Evolutionary conservation across 2,888 invertebrate genomes (phyloP), one percentile per base, ranked within the genome.

Genomic region (Pollenia labialis): DNA sequence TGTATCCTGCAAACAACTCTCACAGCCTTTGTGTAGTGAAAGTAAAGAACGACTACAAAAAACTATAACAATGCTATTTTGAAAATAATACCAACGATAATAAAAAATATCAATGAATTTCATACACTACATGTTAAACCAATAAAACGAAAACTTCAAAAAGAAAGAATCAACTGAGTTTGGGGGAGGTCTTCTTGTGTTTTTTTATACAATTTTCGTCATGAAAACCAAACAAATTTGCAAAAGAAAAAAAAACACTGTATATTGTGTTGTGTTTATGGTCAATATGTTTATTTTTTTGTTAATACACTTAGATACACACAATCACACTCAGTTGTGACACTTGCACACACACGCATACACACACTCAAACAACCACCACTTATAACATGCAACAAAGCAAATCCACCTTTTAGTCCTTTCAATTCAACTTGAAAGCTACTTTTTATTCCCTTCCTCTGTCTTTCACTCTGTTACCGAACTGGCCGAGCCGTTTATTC

Each of bases 211-310:
- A 23, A 9, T 71, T 66, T 77, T 79, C 62, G 48, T 76, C 75
- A 76, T 84, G 60, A 77, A 81, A 72, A 68, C 56, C 72, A 62
- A 81, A 87, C 81, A 87, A 81, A 84, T 81, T 77, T 81, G 68
- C 52, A 62, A 69, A 46, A 16, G 18, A 71, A 85, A 77, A 69
- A 72, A n/a, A 9, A 23, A 8, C 75, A 8, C 48, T 75, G 68
- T 75, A 60, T 80, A 75, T 81, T 85, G 85, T 81, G 71, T 85
- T 83, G 86, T 83, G 83, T 86, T 86, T 86, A 86, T 83, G 83
- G 86, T 83, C 82, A 83, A 76, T 83, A 83, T 86, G 82, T 71
- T 85, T 74, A 32, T 56, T 80, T 69, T 79, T 83, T 71, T 72
- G 16, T 86, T 80, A 75, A 79, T 79, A 80, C 82, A 79, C 60